Evolutionary conservation across 2,888 invertebrate species (phyloP).

Genomic region (Andrena bucephala): DNA sequence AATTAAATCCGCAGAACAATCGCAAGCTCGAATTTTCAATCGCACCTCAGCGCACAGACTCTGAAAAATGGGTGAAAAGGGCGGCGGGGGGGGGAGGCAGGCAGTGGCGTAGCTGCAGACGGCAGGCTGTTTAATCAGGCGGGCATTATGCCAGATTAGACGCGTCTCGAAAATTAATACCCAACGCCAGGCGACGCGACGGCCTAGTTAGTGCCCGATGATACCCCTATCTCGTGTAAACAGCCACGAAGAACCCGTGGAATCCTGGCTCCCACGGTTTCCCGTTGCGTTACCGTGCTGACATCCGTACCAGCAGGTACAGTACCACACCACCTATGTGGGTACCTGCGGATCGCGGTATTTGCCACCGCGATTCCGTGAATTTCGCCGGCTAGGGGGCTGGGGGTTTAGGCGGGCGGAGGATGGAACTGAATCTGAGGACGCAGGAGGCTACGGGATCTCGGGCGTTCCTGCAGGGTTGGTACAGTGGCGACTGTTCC

Average conservation of each 20-base stretch:
- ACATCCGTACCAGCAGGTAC: slow-evolving; percentile 22
- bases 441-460: slow-evolving; percentile 20
- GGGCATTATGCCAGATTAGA: slow-evolving; percentile 81
- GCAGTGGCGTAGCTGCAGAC: background rate
- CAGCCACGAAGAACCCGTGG: slow-evolving; percentile 72
- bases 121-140: slow-evolving; percentile 76
- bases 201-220: slow-evolving; percentile 71
- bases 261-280: slow-evolving; percentile 54
- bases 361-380: slow-evolving; percentile 37
- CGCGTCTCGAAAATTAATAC: slow-evolving; percentile 81
- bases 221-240: slow-evolving; percentile 76
- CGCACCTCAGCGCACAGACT: background rate
- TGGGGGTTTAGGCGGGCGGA: background rate
- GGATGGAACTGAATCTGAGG: slow-evolving; percentile 36
- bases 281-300: slow-evolving; percentile 9
- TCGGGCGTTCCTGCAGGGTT: background rate
- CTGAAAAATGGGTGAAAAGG: slow-evolving; percentile 4
- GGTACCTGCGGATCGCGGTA: slow-evolving; percentile 43
- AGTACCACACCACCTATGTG: background rate
- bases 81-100: background rate
- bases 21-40: background rate
- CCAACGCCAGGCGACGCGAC: slow-evolving; percentile 58
- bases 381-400: slow-evolving; percentile 17
- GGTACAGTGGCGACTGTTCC: background rate
- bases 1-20: no score